Evolutionary conservation across 2,797 vertebrate species (phyloP).

Genomic region (Cryptoblepharus egeriae): DNA sequence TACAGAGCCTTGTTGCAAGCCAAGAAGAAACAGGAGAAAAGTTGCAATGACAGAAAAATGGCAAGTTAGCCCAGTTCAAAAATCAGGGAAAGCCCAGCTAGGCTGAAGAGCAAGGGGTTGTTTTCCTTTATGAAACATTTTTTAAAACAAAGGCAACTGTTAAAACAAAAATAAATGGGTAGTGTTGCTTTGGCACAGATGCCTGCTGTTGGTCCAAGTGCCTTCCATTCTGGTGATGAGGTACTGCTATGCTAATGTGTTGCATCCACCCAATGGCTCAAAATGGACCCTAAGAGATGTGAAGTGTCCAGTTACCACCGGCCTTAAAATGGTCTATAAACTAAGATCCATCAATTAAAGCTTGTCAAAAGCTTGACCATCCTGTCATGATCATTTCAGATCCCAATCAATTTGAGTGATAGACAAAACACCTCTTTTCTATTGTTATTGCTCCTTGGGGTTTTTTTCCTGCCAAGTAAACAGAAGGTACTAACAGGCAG

Average conservation of each 20-base stretch:
- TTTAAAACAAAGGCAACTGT: background rate
- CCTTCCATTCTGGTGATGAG: too few relatives aligned
- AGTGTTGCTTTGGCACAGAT: too few relatives aligned
- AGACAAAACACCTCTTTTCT: too few relatives aligned
- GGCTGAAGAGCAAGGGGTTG: background rate
- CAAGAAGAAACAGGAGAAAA: background rate
- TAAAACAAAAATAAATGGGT: background rate
- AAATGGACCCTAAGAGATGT: background rate
- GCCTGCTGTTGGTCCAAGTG: too few relatives aligned
- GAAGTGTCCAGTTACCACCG: background rate
- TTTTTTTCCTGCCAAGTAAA: too few relatives aligned
- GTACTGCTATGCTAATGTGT: too few relatives aligned
- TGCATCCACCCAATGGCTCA: background rate
- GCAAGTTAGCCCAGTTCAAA: background rate
- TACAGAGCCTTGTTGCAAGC: conserved; percentile 9
- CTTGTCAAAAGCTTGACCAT: background rate
- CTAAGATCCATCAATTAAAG: background rate
- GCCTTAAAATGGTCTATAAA: background rate
- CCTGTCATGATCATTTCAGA: background rate
- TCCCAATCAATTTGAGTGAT: too few relatives aligned
- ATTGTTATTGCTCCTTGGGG: too few relatives aligned
- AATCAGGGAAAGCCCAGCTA: background rate
- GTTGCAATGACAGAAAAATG: background rate
- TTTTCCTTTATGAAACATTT: background rate
- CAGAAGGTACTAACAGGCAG: too few relatives aligned